Conservation (phyloP, 2,888 invertebrate genomes). For the Fabriciana adippe region DNA sequence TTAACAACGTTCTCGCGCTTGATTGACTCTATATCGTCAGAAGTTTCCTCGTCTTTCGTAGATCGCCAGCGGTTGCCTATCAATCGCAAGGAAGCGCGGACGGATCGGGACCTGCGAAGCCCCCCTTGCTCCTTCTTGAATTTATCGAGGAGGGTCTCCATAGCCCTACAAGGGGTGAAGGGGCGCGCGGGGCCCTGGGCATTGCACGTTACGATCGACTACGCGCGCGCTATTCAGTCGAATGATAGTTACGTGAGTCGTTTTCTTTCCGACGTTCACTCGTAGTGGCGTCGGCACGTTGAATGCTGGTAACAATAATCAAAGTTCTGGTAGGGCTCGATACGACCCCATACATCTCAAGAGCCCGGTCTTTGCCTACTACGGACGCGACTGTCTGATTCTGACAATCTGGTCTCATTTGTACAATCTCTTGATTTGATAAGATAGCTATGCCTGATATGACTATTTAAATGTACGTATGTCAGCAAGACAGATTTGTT, state of each 20-base stretch:
- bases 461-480: conserved; percentile 65
- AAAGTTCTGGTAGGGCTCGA: conserved; percentile 61
- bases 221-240: conserved; percentile 76
- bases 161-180: conserved; percentile 72
- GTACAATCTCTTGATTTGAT: conserved; percentile 75
- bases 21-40: conserved; percentile 61
- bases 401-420: conserved; percentile 74
- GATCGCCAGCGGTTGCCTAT: conserved; percentile 84
- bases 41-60: conserved; percentile 65
- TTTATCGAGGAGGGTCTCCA: conserved; percentile 80
- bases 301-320: conserved; percentile 71
- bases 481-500: conserved; percentile 74
- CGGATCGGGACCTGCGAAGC: conserved; percentile 85
- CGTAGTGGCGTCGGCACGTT: conserved; percentile 66
- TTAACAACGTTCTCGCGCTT: conserved; percentile 66
- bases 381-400: conserved; percentile 49
- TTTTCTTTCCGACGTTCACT: conserved; percentile 75
- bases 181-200: conserved; percentile 70
- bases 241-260: conserved; percentile 77
- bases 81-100: conserved; percentile 86
- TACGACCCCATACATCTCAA: conserved; percentile 57
- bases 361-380: conserved; percentile 55
- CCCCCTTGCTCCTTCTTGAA: conserved; percentile 78
- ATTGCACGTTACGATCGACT: conserved; percentile 77
- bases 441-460: conserved; percentile 59